phyloP scores from a whole-genome alignment of 2,797 vertebrate species.

The Ptychobarbus kaznakovi region DNA sequence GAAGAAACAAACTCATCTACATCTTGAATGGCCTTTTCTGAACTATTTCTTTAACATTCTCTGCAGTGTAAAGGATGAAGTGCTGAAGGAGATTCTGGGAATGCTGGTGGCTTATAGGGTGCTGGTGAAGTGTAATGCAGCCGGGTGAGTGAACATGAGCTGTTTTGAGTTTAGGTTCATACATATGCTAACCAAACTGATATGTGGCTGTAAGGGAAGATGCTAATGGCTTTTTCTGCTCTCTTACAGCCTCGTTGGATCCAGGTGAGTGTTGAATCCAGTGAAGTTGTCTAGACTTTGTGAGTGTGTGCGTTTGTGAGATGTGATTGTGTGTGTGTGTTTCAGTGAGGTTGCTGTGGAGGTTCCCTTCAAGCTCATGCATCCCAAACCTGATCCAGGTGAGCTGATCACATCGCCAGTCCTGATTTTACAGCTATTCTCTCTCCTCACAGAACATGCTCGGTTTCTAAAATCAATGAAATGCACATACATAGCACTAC shows the following conservation, averaged over 20 bases:
- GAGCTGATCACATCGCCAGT: constrained; percentile 31
- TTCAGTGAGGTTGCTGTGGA: constrained; percentile 89
- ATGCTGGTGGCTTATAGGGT: constrained; percentile 91
- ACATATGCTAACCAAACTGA: neutral
- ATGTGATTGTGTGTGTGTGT: constrained; percentile 10
- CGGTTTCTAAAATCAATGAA: neutral
- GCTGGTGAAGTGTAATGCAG: constrained; percentile 86
- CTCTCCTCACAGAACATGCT: neutral
- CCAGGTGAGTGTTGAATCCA: constrained; percentile 62
- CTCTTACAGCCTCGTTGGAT: constrained; percentile 63
- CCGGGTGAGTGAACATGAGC: constrained; percentile 81
- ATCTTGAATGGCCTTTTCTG: neutral
- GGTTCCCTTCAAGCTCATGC: constrained; percentile 91
- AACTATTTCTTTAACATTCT: neutral
- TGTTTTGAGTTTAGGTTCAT: neutral
- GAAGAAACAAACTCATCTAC: neutral
- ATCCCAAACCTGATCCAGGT: constrained; percentile 88
- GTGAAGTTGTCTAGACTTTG: neutral
- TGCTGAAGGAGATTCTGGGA: constrained; percentile 88
- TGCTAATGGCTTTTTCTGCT: constrained; percentile 13
- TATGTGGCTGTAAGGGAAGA: neutral
- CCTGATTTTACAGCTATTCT: neutral
- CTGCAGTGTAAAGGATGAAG: constrained; percentile 83
- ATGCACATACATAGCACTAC: neutral
- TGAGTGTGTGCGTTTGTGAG: neutral